Evolutionary conservation across 2,797 vertebrate species (phyloP).

Genomic region (Phataginus tricuspis): DNA sequence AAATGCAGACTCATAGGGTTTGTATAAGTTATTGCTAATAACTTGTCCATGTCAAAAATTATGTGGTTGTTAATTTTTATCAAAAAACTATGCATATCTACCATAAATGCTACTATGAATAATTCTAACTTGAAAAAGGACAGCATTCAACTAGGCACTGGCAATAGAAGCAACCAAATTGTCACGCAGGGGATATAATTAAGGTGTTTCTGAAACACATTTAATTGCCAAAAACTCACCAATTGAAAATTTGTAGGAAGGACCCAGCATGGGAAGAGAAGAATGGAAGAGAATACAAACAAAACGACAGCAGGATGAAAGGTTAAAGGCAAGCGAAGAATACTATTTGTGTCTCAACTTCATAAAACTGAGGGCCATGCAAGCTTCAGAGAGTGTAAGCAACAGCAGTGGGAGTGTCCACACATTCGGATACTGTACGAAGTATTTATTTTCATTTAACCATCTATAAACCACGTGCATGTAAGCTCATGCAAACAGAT

Average conservation of each 20-base stretch:
- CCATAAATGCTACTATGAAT: slow-evolving; percentile 40
- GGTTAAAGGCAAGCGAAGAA: slow-evolving; percentile 87
- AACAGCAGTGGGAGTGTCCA: slow-evolving; percentile 70
- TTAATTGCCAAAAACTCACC: slow-evolving; percentile 93
- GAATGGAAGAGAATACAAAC: slow-evolving; percentile 90
- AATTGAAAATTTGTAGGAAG: slow-evolving; percentile 96
- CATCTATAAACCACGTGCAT: slow-evolving; percentile 70
- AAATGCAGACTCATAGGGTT: slow-evolving; percentile 1
- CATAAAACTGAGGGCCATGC: slow-evolving; percentile 83
- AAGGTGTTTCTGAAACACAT: slow-evolving; percentile 82
- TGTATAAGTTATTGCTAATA: slow-evolving; percentile 35
- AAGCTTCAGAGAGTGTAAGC: slow-evolving; percentile 80
- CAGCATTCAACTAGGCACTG: slow-evolving; percentile 80
- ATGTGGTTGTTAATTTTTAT: slow-evolving; percentile 35
- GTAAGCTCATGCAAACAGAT: slow-evolving; percentile 83
- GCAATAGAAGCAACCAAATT: slow-evolving; percentile 85
- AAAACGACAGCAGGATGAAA: slow-evolving; percentile 90
- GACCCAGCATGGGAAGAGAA: slow-evolving; percentile 92
- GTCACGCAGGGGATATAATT: slow-evolving; percentile 83
- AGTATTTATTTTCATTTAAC: slow-evolving; percentile 55
- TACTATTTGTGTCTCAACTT: slow-evolving; percentile 73
- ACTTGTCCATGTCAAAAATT: background rate
- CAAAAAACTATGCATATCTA: background rate
- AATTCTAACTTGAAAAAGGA: slow-evolving; percentile 58
- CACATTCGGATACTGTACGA: slow-evolving; percentile 42